These are phyloP conservation scores for Zapus hudsonius DNA, from an alignment of 2,113 vertebrate genomes.

Conservation along the genomic window DNA sequence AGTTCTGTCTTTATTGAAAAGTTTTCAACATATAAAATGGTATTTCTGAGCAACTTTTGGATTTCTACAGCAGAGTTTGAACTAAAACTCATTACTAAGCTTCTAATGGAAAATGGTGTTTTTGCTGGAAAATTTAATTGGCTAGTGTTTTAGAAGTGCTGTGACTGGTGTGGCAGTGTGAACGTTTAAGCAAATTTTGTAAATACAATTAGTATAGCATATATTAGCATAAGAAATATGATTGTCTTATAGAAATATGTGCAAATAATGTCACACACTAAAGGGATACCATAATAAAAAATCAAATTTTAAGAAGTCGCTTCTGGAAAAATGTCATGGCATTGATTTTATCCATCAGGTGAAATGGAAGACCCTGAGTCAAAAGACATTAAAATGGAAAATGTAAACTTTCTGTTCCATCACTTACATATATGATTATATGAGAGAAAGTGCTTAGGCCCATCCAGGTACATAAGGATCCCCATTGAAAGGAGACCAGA, in stretches of 20 bases:
- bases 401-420: background rate
- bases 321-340: background rate
- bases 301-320: background rate
- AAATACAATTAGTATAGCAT: background rate
- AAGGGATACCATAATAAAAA: slow-evolving; percentile 16
- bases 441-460: background rate
- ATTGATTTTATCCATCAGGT: background rate
- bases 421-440: background rate
- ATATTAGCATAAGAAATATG: background rate
- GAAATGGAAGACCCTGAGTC: slow-evolving; percentile 12
- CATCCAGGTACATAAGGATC: background rate
- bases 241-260: background rate
- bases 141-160: background rate
- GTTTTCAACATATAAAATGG: slow-evolving; percentile 23
- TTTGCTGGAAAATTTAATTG: background rate
- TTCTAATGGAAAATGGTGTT: background rate
- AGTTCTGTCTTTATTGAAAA: slow-evolving; percentile 31
- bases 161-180: background rate
- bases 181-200: background rate
- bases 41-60: background rate
- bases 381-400: slow-evolving; percentile 35
- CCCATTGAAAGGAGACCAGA: background rate
- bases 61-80: slow-evolving; percentile 11
- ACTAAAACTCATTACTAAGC: background rate
- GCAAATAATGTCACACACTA: background rate